Conservation (phyloP, 2,113 vertebrate species). For the Falcunculus frontatus region DNA sequence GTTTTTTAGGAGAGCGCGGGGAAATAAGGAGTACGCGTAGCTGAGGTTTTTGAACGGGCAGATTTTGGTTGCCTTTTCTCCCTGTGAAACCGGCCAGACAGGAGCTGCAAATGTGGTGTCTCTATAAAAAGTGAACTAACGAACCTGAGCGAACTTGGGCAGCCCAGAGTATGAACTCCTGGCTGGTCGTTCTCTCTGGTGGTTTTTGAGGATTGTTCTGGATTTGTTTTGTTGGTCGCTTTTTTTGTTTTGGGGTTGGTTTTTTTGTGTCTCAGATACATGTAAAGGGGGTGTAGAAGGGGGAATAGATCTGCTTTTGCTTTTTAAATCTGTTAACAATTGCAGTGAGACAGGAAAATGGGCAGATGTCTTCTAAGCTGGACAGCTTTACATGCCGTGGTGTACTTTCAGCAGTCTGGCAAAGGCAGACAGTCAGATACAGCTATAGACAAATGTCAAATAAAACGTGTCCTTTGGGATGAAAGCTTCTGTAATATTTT, state of each 20-base stretch:
- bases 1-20: background rate
- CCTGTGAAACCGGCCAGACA: background rate
- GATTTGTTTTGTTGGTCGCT: background rate
- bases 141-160: background rate
- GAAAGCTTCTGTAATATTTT: background rate
- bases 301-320: background rate
- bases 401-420: background rate
- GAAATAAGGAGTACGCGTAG: rapidly evolving
- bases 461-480: background rate
- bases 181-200: background rate
- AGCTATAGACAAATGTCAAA: background rate
- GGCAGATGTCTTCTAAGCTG: background rate
- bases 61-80: background rate
- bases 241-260: background rate
- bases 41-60: too few relatives aligned
- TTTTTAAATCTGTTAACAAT: background rate
- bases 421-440: background rate
- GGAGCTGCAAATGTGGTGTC: background rate
- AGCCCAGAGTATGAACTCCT: background rate
- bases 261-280: background rate
- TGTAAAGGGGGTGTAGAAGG: background rate
- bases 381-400: rapidly evolving
- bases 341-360: background rate
- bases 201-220: background rate
- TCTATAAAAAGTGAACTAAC: background rate